Evolutionary conservation across 2,888 invertebrate genomes (phyloP), one percentile per base, ranked within the genome.

Genomic region (Theretra japonica): DNA sequence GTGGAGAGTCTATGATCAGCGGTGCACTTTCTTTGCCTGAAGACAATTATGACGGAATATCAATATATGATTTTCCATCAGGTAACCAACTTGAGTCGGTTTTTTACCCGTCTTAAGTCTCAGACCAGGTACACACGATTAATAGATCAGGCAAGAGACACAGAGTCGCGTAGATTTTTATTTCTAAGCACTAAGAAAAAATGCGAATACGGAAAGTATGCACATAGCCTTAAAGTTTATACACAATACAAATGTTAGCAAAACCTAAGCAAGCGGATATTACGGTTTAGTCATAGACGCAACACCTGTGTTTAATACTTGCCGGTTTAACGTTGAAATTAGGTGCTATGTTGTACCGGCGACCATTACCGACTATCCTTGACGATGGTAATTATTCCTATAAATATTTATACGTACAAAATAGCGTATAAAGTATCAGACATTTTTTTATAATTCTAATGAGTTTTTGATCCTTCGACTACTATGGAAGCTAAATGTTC

Each of bases 301-400:
- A 60, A 73, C 68, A 77, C 74, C 76, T 53, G 73, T 74, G 71
- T 72, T 82, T 79, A 77, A 57, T 74, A 70, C 56, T 80, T 75
- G 72, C 75, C 70, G 79, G 77, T 80, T 77, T 80, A 73, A 82
- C 77, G 74, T 71, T 75, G 74, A 82, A 82, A 80, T 83, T 75
- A 73, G 76, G 81, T 81, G 78, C 68, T 73, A 70, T 77, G 74
- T 59, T 2, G 59, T 25, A 17, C 15, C 4, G n/a, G 19, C 53
- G 53, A n/a, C 53, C 19, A 53, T 53, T 53, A 53, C 53, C 53
- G 6, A n/a, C 17, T 33, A 33, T 15, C 50, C 50, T 50, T 50
- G 50, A 50, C 19, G 50, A 50, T 4, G 53, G n/a, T 53, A 53
- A 53, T 53, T 53, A 53, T 53, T 53, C 6, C 53, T 53, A n/a